A percentile compares a stretch with the other conserved stretches of the same genome.
phyloP scores from a whole-genome alignment of 2,797 vertebrate species.

The Pangasius macronema region DNA sequence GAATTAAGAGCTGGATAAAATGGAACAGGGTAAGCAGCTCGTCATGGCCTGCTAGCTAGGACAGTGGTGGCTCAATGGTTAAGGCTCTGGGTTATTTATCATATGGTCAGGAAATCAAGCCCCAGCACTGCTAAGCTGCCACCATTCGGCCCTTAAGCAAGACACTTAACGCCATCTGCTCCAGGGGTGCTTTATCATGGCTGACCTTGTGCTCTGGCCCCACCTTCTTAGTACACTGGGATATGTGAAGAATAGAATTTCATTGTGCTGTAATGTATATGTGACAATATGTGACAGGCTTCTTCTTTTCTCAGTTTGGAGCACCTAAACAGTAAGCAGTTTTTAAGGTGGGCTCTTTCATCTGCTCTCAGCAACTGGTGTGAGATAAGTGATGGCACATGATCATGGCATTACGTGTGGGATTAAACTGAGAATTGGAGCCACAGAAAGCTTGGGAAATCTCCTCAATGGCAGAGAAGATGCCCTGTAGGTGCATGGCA shows the following conservation, averaged over 20 bases:
- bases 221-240: no score
- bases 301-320: neutral
- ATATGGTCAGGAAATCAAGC: neutral
- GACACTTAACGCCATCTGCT: neutral
- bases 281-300: neutral
- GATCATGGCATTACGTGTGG: neutral
- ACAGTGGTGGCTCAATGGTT: neutral
- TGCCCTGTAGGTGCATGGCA: neutral
- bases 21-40: neutral
- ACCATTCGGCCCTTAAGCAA: neutral
- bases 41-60: neutral
- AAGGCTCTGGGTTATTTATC: neutral
- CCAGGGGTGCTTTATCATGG: neutral
- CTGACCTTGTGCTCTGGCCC: neutral
- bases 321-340: neutral
- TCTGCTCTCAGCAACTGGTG: neutral
- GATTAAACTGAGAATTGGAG: neutral
- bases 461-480: neutral
- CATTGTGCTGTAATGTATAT: neutral
- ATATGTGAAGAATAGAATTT: neutral
- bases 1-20: neutral
- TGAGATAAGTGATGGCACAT: neutral
- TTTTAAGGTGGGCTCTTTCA: neutral
- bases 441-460: neutral
- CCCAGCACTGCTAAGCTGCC: neutral